Conservation (phyloP, 2,888 invertebrate species). For the Amiota communis region DNA sequence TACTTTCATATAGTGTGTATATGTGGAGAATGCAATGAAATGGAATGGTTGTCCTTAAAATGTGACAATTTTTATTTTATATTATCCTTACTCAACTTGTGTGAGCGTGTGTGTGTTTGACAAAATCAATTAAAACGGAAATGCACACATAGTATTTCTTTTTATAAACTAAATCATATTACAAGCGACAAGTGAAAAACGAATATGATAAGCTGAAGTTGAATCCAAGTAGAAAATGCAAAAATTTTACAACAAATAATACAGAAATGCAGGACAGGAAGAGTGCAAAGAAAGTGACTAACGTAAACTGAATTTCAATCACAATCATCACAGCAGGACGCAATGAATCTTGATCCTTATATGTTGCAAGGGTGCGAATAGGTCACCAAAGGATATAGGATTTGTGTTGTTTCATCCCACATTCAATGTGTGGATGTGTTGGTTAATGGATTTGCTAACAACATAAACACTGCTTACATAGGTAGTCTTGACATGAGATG, state of each 20-base stretch:
- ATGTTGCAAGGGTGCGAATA: background rate
- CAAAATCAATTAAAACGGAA: slow-evolving; percentile 69
- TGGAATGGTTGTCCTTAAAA: slow-evolving; percentile 8
- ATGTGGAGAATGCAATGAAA: background rate
- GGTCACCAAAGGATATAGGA: background rate
- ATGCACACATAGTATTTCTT: slow-evolving; percentile 50
- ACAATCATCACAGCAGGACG: slow-evolving; percentile 27
- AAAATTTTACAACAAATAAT: background rate
- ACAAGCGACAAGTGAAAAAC: slow-evolving; percentile 48
- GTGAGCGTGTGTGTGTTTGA: slow-evolving; percentile 46
- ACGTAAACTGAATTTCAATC: slow-evolving; percentile 40
- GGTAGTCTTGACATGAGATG: slow-evolving; percentile 2
- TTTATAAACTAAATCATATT: slow-evolving; percentile 38
- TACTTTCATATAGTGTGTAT: background rate
- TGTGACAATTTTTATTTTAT: slow-evolving; percentile 51
- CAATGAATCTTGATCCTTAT: background rate
- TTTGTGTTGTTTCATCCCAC: too few relatives aligned
- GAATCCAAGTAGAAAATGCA: slow-evolving; percentile 18
- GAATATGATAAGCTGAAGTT: background rate
- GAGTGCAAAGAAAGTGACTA: slow-evolving; percentile 2
- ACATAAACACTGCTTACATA: slow-evolving; percentile 29
- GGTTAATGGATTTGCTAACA: slow-evolving; percentile 30
- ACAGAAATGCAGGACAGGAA: too few relatives aligned
- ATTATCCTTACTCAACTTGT: slow-evolving; percentile 41
- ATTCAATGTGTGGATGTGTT: background rate